phyloP scores from a whole-genome alignment of 2,888 invertebrate genomes.

The Tridacna gigas region DNA sequence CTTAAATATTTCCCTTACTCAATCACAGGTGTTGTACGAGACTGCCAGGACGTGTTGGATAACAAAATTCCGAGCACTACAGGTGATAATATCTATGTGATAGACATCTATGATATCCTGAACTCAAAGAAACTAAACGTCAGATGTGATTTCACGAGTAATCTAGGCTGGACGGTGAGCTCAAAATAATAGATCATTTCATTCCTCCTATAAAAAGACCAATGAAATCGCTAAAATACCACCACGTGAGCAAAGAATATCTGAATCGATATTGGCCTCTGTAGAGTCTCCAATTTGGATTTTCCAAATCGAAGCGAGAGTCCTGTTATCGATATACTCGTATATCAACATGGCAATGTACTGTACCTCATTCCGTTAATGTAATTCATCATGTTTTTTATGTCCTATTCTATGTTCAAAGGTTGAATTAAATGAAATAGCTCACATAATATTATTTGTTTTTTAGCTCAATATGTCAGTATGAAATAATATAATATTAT shows the following conservation, averaged over 20 bases:
- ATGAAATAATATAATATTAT: too few species aligned
- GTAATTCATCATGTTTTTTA: too few species aligned
- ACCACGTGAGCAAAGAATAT: background rate
- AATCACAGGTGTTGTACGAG: slow-evolving; percentile 8
- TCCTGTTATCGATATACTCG: background rate
- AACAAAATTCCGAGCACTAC: slow-evolving; percentile 4
- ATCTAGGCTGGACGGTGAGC: slow-evolving; percentile 50
- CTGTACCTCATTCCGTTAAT: too few species aligned
- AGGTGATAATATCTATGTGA: slow-evolving; percentile 12
- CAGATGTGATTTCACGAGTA: slow-evolving; percentile 44
- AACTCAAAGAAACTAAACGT: slow-evolving; percentile 24
- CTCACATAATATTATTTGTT: too few species aligned
- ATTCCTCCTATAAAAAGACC: too few species aligned
- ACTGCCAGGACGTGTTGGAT: slow-evolving; percentile 27
- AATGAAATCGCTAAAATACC: background rate
- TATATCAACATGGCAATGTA: too few species aligned
- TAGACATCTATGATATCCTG: slow-evolving; percentile 16
- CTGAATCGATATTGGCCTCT: background rate
- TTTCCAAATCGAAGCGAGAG: background rate
- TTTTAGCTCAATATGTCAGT: too few species aligned
- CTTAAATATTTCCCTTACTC: too few species aligned
- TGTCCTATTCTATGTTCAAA: too few species aligned
- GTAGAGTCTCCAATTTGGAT: background rate
- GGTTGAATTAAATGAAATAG: too few species aligned
- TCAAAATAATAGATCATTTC: too few species aligned